phyloP scores from a whole-genome alignment of 2,888 invertebrate genomes.

The Argyresthia goedartella region DNA sequence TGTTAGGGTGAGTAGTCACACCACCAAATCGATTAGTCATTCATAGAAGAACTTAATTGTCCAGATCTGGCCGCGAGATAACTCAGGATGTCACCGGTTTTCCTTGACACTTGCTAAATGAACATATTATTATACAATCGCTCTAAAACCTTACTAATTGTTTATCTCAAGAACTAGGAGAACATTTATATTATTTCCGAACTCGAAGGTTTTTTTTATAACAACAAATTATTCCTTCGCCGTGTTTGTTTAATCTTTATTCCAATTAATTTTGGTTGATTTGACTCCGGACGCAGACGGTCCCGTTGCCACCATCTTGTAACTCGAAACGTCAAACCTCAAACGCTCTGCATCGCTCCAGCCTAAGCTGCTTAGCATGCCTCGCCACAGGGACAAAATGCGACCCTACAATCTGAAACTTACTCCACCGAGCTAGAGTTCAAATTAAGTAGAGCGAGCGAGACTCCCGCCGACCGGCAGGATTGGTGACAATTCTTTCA shows the following conservation, averaged over 20 bases:
- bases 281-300: not conserved
- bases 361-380: slow-evolving; percentile 62
- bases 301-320: slow-evolving; percentile 34
- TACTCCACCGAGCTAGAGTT: slow-evolving; percentile 13
- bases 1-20: slow-evolving; percentile 24
- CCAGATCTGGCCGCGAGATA: slow-evolving; percentile 7
- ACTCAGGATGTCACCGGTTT: not conserved
- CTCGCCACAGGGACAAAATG: slow-evolving; percentile 19
- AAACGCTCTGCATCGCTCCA: slow-evolving; percentile 43
- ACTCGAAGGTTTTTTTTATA: no score
- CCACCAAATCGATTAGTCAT: slow-evolving; percentile 28
- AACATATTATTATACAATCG: not conserved
- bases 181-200: no score
- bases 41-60: slow-evolving; percentile 10
- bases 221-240: not conserved
- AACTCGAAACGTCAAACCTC: slow-evolving; percentile 52
- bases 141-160: no score
- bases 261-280: slow-evolving; percentile 4
- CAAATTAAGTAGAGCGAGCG: slow-evolving; percentile 13
- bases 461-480: slow-evolving; percentile 43
- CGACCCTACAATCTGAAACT: slow-evolving; percentile 19
- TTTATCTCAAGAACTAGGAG: no score
- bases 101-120: slow-evolving; percentile 1
- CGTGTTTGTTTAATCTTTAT: slow-evolving; percentile 11
- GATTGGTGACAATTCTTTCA: slow-evolving; percentile 65